Base-by-base conservation (phyloP, 2,888 invertebrate species). In the Ptilodon capucinus region DNA sequence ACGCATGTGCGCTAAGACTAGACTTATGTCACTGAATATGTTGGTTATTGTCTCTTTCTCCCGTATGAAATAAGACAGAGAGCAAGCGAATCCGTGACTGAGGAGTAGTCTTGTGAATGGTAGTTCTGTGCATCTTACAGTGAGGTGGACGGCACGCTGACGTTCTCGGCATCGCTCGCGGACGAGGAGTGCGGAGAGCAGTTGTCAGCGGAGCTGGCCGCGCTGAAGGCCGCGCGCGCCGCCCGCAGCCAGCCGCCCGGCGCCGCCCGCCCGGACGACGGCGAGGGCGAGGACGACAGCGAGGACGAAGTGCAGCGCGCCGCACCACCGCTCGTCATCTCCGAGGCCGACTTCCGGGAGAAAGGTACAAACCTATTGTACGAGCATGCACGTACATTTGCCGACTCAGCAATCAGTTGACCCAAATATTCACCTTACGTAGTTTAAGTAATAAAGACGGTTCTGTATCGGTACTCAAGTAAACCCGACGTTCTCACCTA, bases 311-410 rank as follows among this genome's bases (percentile, higher is more conserved):
- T 65, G 23, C 41, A 71, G 18, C 68, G 65, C 0, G 73, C 76
- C n/a, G 75, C 80, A 23, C 79, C 86, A 35, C 90, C 90, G 17
- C 54, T 83, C 23, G 74, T 91, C 65, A 91, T 91, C 46, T 90
- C 91, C 0, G 91, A 91, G 60, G 90, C 91, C 0, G 90, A 91
- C 60, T 90, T 91, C 52, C 70, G 86, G 23, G 91, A 91, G 62
- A 90, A 90, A 65, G 91, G 91, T 90, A 21, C 1, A 19, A 23
- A 6, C 23, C n/a, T 6, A 4, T 8, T 6, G 23, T 8, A 4
- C 8, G 23, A 23, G 8, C n/a, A n/a, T n/a, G n/a, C 13, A 13
- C 32, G 13, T 13, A 1, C 32, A 32, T n/a, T n/a, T n/a, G n/a
- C n/a, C n/a, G n/a, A n/a, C n/a, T n/a, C n/a, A n/a, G n/a, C n/a